phyloP scores from a whole-genome alignment of 2,113 vertebrate species.

The Piprites chloris region DNA sequence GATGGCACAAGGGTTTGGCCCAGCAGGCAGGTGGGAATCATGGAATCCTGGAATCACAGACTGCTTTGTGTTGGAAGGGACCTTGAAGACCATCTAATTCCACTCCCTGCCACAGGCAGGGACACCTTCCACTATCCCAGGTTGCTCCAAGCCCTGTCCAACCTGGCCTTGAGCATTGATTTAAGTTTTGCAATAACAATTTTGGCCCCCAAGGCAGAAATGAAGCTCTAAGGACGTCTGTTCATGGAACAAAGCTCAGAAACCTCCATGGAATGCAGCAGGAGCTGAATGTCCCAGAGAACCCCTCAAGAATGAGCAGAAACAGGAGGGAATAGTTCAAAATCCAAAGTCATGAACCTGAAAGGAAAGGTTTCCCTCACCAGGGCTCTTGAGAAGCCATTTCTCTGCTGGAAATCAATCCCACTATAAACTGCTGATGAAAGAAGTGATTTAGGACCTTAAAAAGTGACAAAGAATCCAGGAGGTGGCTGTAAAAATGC shows the following conservation, averaged over 20 bases:
- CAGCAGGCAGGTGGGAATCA: not conserved
- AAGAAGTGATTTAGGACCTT: not conserved
- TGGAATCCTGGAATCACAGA: not conserved
- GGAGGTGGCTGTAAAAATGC: not conserved
- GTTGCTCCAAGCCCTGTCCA: not conserved
- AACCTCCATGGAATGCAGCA: not conserved
- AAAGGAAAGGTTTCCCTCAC: not conserved
- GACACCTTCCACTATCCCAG: not conserved
- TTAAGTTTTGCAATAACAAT: not conserved
- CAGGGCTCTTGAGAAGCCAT: too few relatives aligned
- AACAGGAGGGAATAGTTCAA: not conserved
- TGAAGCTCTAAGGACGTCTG: not conserved
- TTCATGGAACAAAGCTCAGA: not conserved
- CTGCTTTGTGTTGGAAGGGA: not conserved
- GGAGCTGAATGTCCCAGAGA: not conserved
- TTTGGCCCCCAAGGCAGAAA: not conserved
- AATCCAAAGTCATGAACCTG: not conserved
- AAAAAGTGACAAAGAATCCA: not conserved
- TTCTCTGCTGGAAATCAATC: not conserved
- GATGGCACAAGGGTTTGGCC: not conserved
- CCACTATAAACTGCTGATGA: not conserved
- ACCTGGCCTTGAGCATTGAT: not conserved
- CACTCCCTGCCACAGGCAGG: not conserved
- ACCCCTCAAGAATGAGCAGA: not conserved
- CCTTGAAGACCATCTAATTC: rapidly evolving